Conservation (phyloP, 2,888 invertebrate species). For the Ganaspis brasiliensis region DNA sequence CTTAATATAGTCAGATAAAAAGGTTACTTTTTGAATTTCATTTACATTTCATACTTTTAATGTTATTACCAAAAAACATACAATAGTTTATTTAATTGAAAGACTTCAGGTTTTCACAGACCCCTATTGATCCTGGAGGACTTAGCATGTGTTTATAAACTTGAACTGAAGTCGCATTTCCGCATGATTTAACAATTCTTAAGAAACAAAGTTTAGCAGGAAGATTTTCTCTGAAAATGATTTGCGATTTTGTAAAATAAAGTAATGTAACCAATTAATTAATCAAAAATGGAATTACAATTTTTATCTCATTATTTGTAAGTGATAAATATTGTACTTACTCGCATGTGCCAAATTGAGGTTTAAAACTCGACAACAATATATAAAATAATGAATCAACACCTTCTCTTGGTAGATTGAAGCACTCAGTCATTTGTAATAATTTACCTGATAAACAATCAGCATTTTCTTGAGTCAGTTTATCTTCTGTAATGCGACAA, state of each 20-base stretch:
- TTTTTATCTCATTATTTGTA: neutral
- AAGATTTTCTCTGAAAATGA: slow-evolving; percentile 1
- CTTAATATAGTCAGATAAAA: no score
- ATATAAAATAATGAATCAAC: neutral
- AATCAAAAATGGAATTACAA: no score
- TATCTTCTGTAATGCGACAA: neutral
- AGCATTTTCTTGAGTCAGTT: neutral
- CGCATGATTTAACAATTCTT: neutral
- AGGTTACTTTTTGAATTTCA: no score
- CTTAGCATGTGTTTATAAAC: slow-evolving; percentile 2
- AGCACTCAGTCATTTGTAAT: neutral
- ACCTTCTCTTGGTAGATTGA: neutral
- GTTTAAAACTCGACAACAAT: neutral
- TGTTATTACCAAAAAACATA: no score
- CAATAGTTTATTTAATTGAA: neutral
- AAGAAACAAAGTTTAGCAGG: neutral
- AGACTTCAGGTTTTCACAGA: neutral
- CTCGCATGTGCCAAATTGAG: neutral
- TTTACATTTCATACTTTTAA: no score
- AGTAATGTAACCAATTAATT: neutral
- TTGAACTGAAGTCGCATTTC: neutral
- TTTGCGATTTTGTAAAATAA: neutral
- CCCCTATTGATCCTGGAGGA: neutral
- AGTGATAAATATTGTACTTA: neutral
- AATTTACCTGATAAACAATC: neutral